Evolutionary conservation across 2,113 vertebrate species (phyloP), one percentile per base, ranked within the genome.

Genomic region (Oreotrochilus melanogaster): DNA sequence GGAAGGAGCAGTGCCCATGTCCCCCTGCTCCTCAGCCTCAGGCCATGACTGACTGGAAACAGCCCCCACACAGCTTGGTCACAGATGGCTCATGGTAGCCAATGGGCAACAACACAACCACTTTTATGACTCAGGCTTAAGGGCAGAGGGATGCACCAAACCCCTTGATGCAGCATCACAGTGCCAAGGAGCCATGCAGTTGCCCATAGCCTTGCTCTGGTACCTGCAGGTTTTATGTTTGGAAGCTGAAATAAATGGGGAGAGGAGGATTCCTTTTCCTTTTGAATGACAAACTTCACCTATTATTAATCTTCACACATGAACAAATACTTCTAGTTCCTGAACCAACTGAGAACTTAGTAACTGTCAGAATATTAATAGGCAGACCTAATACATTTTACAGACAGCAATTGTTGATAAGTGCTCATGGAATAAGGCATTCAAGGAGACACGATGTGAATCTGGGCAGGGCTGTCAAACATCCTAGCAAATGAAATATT

Each of bases 311-410:
- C 93, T 96, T 95, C 89, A 69, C 88, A 93, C 37, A 60, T 21
- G 64, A 92, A 89, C 95, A 96, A 96, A 88, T 62, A 62, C 54
- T 86, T 66, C 60, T 30, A 43, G 54, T 54, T 94, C 82, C 80
- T 86, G 87, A 96, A 96, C 73, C 76, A 88, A 83, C 78, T 33
- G 79, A 92, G 85, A 95, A 93, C 70, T 92, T 96, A 92, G 80
- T 92, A 97, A 76, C 83, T 93, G 82, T 95, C 93, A 86, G 47
- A 86, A 83, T 61, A 76, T 93, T 96, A 97, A 97, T 91, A 94
- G 93, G 86, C 79, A 86, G 80, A 69, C 66, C 72, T 84, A 89
- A 95, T 89, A 85, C 65, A 86, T 94, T 94, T 96, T 81, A 92
- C 18, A 91, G 86, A 91, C 45, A 93, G 86, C 78, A 91, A 92